phyloP scores from a whole-genome alignment of 2,888 invertebrate genomes.

The Meta bourneti region DNA sequence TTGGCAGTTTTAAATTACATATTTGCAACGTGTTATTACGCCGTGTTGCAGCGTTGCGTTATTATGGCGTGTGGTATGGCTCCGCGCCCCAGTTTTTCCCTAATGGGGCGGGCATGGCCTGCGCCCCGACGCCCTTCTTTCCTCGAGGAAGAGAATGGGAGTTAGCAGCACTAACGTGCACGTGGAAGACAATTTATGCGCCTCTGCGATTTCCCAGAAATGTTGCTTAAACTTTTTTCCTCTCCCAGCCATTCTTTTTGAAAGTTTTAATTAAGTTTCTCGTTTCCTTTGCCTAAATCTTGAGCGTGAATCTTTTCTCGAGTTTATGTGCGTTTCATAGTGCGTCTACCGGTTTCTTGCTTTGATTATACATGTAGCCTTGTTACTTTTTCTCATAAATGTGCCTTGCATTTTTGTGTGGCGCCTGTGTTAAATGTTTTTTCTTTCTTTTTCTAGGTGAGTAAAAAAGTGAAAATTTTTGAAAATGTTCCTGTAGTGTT shows the following conservation, averaged over 20 bases:
- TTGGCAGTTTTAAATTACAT: slow-evolving; percentile 68
- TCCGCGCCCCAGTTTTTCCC: slow-evolving; percentile 37
- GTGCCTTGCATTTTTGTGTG: background rate
- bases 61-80: slow-evolving; percentile 64
- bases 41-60: slow-evolving; percentile 42
- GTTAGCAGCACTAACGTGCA: slow-evolving; percentile 10
- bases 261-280: slow-evolving; percentile 66
- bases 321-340: background rate
- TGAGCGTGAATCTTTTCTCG: background rate
- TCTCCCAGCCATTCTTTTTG: background rate
- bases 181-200: slow-evolving; percentile 24
- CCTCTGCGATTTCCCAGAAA: background rate
- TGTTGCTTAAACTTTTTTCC: background rate
- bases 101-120: slow-evolving; percentile 66
- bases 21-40: slow-evolving; percentile 71
- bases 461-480: background rate
- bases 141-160: slow-evolving; percentile 40
- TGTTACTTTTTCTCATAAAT: background rate
- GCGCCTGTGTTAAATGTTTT: background rate
- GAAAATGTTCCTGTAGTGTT: no score
- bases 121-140: background rate
- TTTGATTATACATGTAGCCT: background rate
- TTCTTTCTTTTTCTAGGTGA: background rate
- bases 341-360: background rate
- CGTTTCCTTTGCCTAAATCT: background rate